phyloP scores from a whole-genome alignment of 2,113 vertebrate genomes.

The Cyprinodon brontotheroides region DNA sequence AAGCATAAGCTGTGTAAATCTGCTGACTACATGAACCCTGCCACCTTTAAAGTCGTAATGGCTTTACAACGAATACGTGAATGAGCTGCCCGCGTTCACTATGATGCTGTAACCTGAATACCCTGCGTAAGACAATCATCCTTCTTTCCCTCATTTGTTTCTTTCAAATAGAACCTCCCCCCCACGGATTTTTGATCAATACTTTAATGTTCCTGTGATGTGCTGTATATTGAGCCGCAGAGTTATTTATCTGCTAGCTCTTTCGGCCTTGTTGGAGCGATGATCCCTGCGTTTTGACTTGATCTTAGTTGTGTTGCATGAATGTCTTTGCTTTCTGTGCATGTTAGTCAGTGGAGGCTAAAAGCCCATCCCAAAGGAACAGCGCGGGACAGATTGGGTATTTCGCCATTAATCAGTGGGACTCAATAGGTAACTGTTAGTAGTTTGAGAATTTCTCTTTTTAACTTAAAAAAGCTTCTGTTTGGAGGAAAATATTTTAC shows the following conservation, averaged over 20 bases:
- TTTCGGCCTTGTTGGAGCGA: neutral
- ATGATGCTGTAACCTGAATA: constrained; percentile 89
- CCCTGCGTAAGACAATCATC: constrained; percentile 83
- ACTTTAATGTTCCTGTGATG: neutral
- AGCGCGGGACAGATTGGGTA: too few relatives aligned
- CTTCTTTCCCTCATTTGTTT: neutral
- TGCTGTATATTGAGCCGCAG: neutral
- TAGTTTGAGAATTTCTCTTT: too few relatives aligned
- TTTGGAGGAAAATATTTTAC: too few relatives aligned
- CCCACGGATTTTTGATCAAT: neutral
- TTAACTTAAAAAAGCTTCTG: too few relatives aligned
- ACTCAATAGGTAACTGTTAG: too few relatives aligned
- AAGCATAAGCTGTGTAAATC: constrained; percentile 91
- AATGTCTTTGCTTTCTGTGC: too few relatives aligned
- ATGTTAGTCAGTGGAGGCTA: too few relatives aligned
- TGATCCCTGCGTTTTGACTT: neutral
- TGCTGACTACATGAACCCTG: constrained; percentile 98
- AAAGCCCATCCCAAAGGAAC: too few relatives aligned
- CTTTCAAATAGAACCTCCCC: neutral
- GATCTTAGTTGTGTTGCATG: too few relatives aligned
- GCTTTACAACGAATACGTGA: constrained; percentile 94
- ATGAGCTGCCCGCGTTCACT: constrained; percentile 84
- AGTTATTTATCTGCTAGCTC: neutral
- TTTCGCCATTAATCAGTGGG: too few relatives aligned
- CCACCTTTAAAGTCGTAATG: constrained; percentile 99